phyloP scores from a whole-genome alignment of 2,113 vertebrate genomes.

The Archilochus colubris region DNA sequence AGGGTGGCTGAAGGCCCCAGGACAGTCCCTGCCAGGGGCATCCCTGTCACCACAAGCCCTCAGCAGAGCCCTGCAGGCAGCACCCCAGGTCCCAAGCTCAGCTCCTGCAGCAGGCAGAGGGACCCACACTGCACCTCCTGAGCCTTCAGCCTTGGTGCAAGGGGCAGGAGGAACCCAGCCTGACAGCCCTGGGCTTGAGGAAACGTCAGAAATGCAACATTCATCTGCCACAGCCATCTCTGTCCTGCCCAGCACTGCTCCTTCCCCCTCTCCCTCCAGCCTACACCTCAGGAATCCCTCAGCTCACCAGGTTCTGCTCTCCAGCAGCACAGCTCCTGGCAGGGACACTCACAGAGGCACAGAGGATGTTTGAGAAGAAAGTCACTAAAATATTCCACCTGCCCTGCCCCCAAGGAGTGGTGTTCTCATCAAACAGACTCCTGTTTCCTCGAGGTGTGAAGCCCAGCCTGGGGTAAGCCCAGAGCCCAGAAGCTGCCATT shows the following conservation, averaged over 20 bases:
- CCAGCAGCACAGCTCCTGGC: background rate
- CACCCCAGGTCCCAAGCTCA: background rate
- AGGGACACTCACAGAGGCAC: fast-evolving
- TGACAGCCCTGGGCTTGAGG: background rate
- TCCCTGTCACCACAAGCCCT: background rate
- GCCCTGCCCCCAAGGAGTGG: background rate
- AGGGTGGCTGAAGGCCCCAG: too few relatives aligned
- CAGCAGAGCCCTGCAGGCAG: background rate
- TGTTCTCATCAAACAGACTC: background rate
- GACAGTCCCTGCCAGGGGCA: too few relatives aligned
- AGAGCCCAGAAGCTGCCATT: background rate
- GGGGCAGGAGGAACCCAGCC: background rate
- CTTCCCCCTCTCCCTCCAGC: background rate
- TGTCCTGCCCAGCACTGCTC: background rate
- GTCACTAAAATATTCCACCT: background rate
- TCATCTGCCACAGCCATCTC: background rate
- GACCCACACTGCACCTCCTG: background rate
- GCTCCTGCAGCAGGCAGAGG: background rate
- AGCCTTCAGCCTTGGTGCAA: fast-evolving
- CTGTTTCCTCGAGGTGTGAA: background rate
- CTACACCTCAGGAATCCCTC: background rate
- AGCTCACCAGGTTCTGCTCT: background rate
- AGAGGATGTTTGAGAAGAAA: fast-evolving
- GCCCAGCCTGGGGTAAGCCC: background rate
- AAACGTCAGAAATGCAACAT: background rate